Base-by-base conservation (phyloP, 2,113 vertebrate genomes). In the Neoarius graeffei region DNA sequence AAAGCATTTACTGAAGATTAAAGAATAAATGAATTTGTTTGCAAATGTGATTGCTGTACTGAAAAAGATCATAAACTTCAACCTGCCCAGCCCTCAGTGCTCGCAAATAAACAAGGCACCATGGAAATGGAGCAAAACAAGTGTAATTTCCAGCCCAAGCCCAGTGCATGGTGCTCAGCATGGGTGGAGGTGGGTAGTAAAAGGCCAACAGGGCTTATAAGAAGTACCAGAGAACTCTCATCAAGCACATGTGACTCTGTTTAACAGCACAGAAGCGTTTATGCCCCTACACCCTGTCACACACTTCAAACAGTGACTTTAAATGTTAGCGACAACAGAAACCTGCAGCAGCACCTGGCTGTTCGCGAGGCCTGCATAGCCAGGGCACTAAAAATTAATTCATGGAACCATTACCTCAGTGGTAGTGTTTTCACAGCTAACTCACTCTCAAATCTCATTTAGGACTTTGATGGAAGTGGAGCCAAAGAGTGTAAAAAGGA, bases 351-450 rank as follows among this genome's bases (percentile, higher is more conserved):
- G 90, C 67, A 30, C 19, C 86, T 13, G 87, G 89, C 88, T 93
- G 93, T 91, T 90, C 89, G 59, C 0, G 35, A 0, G 20, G 11
- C n/a, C 77, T 74, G 89, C 74, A 91, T 85, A 91, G 91, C 83
- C 83, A 86, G 77, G 10, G 89, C 83, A 91, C 93, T 93, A 92
- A 93, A 93, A 90, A 86, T 81, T 90, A 93, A 92, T 94, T 91
- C 90, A 83, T 88, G 88, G 87, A 92, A 89, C 88, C 88, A 93
- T 95, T 93, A 94, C 93, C 90, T 95, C 94, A 94, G 57, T 85
- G 88, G 92, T 93, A 93, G 93, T 91, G 86, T 90, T 92, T 88
- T 89, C 87, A 85, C 77, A 86, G 80, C 87, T 83, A 92, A 85
- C 91, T 90, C 77, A 91, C 90, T 90, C 93, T 90, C 89, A 90